Conservation (phyloP, 2,113 vertebrate species). For the Thamnaconus septentrionalis region DNA sequence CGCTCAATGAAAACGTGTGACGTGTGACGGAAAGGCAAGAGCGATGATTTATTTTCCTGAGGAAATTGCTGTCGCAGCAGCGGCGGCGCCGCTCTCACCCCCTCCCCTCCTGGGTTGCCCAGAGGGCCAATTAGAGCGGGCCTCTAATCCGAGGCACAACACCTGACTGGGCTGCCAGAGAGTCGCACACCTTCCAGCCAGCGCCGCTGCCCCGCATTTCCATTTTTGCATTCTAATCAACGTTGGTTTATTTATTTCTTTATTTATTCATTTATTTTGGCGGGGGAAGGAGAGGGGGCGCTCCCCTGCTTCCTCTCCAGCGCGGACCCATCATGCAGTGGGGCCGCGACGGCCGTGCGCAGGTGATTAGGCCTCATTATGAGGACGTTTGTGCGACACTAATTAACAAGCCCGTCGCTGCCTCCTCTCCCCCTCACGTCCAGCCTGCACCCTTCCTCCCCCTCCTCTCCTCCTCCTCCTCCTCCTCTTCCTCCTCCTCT, state of each 20-base stretch:
- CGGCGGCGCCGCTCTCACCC: constrained; percentile 48
- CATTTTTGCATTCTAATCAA: constrained; percentile 38
- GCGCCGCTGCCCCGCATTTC: constrained; percentile 22
- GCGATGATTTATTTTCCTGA: constrained; percentile 68
- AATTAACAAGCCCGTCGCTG: constrained; percentile 85
- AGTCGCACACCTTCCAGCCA: constrained; percentile 49
- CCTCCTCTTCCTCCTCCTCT: constrained; percentile 24
- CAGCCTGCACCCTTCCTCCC: constrained; percentile 65
- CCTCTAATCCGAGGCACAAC: constrained; percentile 63
- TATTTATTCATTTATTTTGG: background rate
- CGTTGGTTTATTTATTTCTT: background rate
- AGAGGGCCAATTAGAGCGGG: constrained; percentile 75
- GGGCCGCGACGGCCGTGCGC: constrained; percentile 63
- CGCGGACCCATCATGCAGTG: constrained; percentile 39
- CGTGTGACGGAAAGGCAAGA: constrained; percentile 27
- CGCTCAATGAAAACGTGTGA: constrained; percentile 16
- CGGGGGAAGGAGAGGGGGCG: too few species aligned
- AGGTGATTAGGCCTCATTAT: constrained; percentile 89
- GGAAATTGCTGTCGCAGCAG: constrained; percentile 67
- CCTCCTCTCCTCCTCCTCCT: constrained; percentile 56
- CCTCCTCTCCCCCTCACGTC: too few species aligned
- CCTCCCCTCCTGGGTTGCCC: constrained; percentile 49
- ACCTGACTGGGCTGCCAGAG: constrained; percentile 68
- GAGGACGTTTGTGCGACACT: constrained; percentile 79
- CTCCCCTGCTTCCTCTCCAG: constrained; percentile 9